Conservation (phyloP, 2,113 vertebrate species). For the Caretta caretta region DNA sequence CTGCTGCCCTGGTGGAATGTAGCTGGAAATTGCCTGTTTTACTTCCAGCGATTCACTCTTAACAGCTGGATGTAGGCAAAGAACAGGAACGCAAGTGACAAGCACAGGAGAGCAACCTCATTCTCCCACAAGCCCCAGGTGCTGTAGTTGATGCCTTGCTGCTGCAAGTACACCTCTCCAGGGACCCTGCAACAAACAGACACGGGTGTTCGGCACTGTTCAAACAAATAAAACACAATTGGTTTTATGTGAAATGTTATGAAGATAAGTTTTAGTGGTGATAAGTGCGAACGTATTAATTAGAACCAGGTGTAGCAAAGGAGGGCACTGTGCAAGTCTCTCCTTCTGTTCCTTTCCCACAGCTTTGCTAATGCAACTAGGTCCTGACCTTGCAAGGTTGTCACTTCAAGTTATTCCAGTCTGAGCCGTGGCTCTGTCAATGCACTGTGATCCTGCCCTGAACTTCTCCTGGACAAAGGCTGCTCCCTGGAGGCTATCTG, state of each 20-base stretch:
- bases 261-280: background rate
- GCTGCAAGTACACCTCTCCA: conserved; percentile 75
- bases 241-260: background rate
- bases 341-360: background rate
- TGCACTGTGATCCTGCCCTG: background rate
- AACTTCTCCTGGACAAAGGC: background rate
- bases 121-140: conserved; percentile 87
- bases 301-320: background rate
- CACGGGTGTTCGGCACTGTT: background rate
- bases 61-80: conserved; percentile 41
- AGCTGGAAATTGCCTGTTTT: background rate
- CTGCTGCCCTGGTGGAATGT: background rate
- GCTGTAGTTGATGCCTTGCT: conserved; percentile 80
- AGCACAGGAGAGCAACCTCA: conserved; percentile 79
- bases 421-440: background rate
- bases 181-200: conserved; percentile 66
- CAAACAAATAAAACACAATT: background rate
- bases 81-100: conserved; percentile 71
- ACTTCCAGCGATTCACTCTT: conserved; percentile 13
- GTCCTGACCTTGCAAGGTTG: background rate
- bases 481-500: background rate
- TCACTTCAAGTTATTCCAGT: background rate
- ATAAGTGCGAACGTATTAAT: background rate
- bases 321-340: background rate
- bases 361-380: background rate